A percentile compares a stretch with the other conserved stretches of the same genome.
Evolutionary conservation across 2,113 vertebrate genomes (phyloP).

Genomic region (Jacana jacana): DNA sequence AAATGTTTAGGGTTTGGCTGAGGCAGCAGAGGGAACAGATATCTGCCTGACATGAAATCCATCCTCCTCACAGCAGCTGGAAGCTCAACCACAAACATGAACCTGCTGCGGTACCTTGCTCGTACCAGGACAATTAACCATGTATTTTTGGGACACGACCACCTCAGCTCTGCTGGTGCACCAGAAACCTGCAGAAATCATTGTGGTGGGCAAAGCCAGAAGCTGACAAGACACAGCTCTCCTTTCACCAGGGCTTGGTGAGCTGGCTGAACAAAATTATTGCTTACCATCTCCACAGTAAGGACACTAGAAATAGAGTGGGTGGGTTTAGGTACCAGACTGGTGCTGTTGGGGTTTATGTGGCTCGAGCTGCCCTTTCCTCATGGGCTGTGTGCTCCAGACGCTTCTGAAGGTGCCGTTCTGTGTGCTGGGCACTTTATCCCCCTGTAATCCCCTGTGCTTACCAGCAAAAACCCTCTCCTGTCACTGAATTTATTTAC

Average conservation of each 20-base stretch:
- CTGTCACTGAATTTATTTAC: accelerated
- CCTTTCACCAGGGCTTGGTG: too few relatives aligned
- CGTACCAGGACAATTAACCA: background rate
- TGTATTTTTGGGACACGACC: accelerated
- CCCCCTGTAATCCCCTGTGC: background rate
- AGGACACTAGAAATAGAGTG: accelerated
- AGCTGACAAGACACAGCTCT: background rate
- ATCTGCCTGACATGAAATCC: too few relatives aligned
- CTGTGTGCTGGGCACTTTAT: background rate
- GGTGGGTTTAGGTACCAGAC: background rate
- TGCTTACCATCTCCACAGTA: background rate
- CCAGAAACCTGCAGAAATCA: background rate
- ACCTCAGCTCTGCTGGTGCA: background rate
- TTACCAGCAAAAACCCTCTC: background rate
- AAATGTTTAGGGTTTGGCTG: background rate
- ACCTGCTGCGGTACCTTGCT: accelerated
- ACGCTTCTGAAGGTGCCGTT: background rate
- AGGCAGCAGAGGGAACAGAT: background rate
- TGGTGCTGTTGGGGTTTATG: background rate
- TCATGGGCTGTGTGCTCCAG: background rate
- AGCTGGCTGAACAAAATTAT: background rate
- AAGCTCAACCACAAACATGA: background rate
- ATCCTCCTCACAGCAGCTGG: background rate
- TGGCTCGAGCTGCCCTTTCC: background rate
- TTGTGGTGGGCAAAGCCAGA: background rate